Conservation (phyloP, 2,113 vertebrate genomes). For the Chlamydotis undulata region DNA sequence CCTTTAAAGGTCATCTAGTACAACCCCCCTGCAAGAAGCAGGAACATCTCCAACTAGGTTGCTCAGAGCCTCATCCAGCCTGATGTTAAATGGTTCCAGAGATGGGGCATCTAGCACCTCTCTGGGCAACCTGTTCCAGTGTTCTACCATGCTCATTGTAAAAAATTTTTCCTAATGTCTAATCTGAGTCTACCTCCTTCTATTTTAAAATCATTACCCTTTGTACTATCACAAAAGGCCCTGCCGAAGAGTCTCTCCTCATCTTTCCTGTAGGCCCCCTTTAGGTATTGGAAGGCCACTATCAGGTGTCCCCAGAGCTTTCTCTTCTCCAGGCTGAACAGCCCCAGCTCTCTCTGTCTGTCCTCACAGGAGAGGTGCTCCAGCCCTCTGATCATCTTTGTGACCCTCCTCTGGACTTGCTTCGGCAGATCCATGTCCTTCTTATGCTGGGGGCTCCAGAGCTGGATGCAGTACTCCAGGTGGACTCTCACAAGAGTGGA, state of each 20-base stretch:
- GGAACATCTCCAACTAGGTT: neutral
- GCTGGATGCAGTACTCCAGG: fast-evolving
- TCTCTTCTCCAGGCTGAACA: neutral
- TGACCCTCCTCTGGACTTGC: neutral
- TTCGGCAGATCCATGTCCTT: neutral
- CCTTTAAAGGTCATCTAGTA: no score
- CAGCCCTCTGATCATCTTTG: neutral
- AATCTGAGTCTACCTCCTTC: neutral
- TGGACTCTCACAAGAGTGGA: neutral
- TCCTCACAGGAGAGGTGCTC: neutral
- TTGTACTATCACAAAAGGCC: neutral
- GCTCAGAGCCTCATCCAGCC: neutral
- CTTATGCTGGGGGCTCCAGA: neutral
- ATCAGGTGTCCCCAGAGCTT: neutral
- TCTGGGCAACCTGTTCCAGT: neutral
- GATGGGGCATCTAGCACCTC: neutral
- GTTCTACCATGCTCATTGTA: neutral
- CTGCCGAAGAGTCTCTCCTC: neutral
- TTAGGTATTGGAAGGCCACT: neutral
- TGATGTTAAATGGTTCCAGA: neutral
- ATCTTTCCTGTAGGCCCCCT: neutral
- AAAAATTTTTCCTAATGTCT: neutral
- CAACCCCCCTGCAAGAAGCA: neutral
- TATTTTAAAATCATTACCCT: neutral
- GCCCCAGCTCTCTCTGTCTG: neutral